phyloP scores from a whole-genome alignment of 2,113 vertebrate species.

The Hemibagrus wyckioides region DNA sequence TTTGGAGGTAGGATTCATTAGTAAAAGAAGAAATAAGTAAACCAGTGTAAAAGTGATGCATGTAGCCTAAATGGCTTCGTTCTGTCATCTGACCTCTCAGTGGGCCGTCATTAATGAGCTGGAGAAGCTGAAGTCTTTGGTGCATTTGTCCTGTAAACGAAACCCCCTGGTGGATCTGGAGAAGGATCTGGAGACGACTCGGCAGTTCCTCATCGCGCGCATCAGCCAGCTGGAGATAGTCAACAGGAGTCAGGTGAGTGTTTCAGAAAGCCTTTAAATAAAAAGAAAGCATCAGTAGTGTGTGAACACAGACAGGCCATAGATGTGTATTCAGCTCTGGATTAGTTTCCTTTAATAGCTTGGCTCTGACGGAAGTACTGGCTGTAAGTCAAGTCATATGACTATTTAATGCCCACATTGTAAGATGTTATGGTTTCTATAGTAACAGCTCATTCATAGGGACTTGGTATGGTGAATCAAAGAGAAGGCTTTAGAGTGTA shows the following conservation, averaged over 20 bases:
- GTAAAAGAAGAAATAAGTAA: background rate
- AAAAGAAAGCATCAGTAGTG: background rate
- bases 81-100: conserved; percentile 64
- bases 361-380: background rate
- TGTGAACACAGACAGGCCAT: background rate
- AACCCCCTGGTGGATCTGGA: conserved; percentile 78
- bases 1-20: conserved; percentile 73
- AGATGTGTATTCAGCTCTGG: background rate
- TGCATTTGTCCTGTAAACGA: conserved; percentile 73
- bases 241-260: conserved; percentile 64
- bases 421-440: background rate
- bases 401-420: background rate
- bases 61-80: background rate
- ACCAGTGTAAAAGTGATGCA: background rate
- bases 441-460: background rate
- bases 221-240: conserved; percentile 76
- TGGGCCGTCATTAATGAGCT: conserved; percentile 89
- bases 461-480: background rate
- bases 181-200: conserved; percentile 70
- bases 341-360: background rate
- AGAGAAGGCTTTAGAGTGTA: background rate
- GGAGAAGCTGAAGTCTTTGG: conserved; percentile 79
- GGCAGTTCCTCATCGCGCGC: conserved; percentile 85
- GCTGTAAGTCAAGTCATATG: background rate
- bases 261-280: background rate